Conservation (phyloP, 2,797 vertebrate species). For the Pelochelys cantorii region DNA sequence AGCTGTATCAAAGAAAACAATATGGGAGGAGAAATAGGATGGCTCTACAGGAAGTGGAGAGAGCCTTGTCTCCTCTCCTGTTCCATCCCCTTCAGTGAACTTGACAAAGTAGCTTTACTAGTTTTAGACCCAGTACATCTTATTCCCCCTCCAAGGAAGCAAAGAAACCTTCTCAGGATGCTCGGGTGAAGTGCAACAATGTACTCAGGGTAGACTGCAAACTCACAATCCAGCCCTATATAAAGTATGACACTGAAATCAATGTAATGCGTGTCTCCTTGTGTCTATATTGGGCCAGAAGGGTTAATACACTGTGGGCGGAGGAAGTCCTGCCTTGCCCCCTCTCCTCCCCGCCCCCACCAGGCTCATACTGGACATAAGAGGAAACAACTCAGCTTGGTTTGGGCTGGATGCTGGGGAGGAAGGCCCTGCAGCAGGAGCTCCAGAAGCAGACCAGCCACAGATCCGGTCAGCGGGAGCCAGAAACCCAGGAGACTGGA, state of each 20-base stretch:
- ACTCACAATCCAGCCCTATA: not conserved
- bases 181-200: not conserved
- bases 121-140: not conserved
- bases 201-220: not conserved
- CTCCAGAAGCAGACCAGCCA: no score
- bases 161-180: not conserved
- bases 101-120: not conserved
- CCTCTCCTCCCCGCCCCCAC: no score
- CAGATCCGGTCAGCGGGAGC: no score
- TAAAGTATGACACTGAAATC: not conserved
- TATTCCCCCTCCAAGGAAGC: not conserved
- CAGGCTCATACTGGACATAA: no score
- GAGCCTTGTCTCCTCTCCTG: not conserved
- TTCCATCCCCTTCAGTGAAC: not conserved
- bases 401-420: no score
- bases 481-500: no score
- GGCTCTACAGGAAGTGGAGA: not conserved
- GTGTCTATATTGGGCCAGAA: no score
- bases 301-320: no score
- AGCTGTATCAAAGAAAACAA: not conserved
- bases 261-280: not conserved
- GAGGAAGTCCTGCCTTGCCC: no score
- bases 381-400: no score
- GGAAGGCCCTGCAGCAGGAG: no score
- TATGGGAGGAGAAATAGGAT: not conserved